phyloP scores from a whole-genome alignment of 2,797 vertebrate species.

The Crocodylus rhombifer region DNA sequence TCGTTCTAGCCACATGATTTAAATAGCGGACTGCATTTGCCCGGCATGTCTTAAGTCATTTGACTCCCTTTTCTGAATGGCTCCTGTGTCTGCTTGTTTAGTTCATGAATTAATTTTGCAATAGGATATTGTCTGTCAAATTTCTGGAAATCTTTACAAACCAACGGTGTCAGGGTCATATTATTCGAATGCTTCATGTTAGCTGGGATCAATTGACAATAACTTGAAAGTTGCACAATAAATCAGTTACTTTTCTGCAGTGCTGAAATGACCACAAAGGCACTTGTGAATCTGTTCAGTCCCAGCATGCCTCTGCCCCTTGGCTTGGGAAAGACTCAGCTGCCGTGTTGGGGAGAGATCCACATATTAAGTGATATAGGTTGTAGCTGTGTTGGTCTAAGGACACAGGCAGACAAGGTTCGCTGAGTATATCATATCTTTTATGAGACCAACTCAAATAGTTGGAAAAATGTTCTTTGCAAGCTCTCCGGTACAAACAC shows the following conservation, averaged over 20 bases:
- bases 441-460: too few species aligned
- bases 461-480: too few species aligned
- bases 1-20: too few species aligned
- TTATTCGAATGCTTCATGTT: not conserved
- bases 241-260: not conserved
- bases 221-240: not conserved
- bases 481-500: too few species aligned
- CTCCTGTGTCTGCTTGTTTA: not conserved
- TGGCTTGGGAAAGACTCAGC: not conserved
- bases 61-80: too few species aligned
- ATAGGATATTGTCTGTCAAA: not conserved
- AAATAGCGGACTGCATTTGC: too few species aligned
- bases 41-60: too few species aligned
- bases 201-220: not conserved
- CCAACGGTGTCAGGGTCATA: rapidly evolving
- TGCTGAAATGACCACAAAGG: not conserved
- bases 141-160: rapidly evolving
- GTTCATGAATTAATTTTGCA: not conserved
- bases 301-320: not conserved
- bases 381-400: too few species aligned
- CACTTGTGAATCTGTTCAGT: not conserved
- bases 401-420: too few species aligned
- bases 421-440: too few species aligned
- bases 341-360: not conserved
- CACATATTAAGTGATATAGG: not conserved